phyloP scores from a whole-genome alignment of 2,113 vertebrate genomes.

The Rhinopomastus cyanomelas region DNA sequence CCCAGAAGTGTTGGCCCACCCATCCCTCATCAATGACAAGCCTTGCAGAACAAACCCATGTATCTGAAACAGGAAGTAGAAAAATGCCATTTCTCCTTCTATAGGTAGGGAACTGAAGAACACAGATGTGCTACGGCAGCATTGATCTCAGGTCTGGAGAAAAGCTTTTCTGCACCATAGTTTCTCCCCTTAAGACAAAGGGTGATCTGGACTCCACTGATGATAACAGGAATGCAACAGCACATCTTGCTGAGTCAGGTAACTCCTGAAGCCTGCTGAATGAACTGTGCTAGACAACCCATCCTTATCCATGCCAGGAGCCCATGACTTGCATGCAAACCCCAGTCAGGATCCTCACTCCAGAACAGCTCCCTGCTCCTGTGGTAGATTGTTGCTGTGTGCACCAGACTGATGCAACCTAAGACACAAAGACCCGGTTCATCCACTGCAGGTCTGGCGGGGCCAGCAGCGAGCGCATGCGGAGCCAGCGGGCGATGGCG shows the following conservation, averaged over 20 bases:
- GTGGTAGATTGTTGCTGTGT: accelerated
- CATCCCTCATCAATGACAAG: not conserved
- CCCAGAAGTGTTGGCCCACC: not conserved
- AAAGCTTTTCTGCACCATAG: not conserved
- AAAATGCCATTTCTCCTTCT: not conserved
- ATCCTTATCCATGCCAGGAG: accelerated
- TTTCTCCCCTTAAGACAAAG: not conserved
- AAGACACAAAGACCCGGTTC: slow-evolving; percentile 7
- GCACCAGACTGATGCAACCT: not conserved
- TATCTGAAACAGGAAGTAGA: not conserved
- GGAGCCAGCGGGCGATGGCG: not conserved
- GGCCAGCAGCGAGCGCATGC: accelerated
- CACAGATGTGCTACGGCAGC: accelerated
- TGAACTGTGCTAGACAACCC: accelerated
- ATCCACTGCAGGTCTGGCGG: not conserved
- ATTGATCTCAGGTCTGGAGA: not conserved
- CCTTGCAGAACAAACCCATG: not conserved
- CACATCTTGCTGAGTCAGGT: accelerated
- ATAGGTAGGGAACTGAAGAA: accelerated
- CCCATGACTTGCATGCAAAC: accelerated
- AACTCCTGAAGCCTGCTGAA: accelerated
- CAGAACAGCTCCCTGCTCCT: not conserved
- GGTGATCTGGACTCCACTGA: not conserved
- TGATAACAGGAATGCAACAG: accelerated
- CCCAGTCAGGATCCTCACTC: not conserved